A percentile compares a stretch with the other conserved stretches of the same genome.
Conservation (phyloP, 1,140 invertebrate genomes). For the Pemphigus obesinymphae region DNA sequence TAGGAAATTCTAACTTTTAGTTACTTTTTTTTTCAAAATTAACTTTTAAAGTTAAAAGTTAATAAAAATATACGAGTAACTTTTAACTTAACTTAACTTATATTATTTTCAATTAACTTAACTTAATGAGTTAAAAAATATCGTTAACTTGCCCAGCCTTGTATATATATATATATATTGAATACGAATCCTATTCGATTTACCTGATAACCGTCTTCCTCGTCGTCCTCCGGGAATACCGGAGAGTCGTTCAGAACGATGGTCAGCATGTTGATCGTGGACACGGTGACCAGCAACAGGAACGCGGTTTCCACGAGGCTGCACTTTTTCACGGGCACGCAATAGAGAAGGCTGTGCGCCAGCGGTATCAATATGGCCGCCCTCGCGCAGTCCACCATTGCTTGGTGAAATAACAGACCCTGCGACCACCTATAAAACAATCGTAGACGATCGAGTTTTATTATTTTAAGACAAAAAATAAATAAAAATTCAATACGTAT, state of each 20-base stretch:
- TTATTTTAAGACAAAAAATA: too few species aligned
- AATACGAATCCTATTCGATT: background rate
- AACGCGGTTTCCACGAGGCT: conserved; percentile 86
- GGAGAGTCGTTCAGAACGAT: conserved; percentile 85
- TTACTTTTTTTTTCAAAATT: too few species aligned
- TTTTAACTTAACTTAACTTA: too few species aligned
- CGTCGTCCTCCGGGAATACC: conserved; percentile 63
- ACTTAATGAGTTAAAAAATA: too few species aligned
- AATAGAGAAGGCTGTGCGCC: conserved; percentile 74
- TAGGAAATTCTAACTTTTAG: too few species aligned
- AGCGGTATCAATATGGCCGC: conserved; percentile 75
- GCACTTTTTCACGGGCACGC: conserved; percentile 75
- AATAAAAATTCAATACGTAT: too few species aligned
- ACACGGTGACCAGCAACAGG: conserved; percentile 79
- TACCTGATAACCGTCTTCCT: conserved; percentile 35
- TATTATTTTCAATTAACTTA: too few species aligned
- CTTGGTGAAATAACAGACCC: conserved; percentile 80
- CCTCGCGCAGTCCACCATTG: conserved; percentile 74
- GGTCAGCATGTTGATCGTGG: conserved; percentile 85
- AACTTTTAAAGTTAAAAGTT: too few species aligned
- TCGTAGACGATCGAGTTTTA: too few species aligned
- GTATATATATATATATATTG: too few species aligned
- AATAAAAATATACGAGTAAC: too few species aligned
- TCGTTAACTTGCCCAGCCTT: too few species aligned
- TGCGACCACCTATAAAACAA: conserved; percentile 72